phyloP scores from a whole-genome alignment of 2,113 vertebrate genomes.

The Macquaria australasica region DNA sequence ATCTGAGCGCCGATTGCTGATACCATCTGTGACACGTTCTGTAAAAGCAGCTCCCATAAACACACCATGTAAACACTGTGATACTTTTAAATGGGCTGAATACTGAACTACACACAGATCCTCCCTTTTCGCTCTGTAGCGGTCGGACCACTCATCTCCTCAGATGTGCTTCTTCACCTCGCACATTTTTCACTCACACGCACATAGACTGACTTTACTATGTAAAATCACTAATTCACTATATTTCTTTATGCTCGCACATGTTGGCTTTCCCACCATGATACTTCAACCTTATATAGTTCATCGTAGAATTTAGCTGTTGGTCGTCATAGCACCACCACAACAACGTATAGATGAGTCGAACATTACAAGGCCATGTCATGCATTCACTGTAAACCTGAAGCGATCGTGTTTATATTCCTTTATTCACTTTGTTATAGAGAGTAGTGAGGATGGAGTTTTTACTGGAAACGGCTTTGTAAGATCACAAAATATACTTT shows the following conservation, averaged over 20 bases:
- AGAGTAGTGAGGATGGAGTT: not conserved
- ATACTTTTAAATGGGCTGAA: constrained; percentile 67
- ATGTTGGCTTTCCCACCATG: not conserved
- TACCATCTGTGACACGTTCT: constrained; percentile 70
- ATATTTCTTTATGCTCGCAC: not conserved
- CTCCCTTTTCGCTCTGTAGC: constrained; percentile 34
- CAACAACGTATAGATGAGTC: not conserved
- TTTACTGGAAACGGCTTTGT: not conserved
- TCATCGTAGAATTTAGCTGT: not conserved
- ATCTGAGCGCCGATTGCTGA: constrained; percentile 60
- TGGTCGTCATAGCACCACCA: not conserved
- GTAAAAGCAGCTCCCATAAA: constrained; percentile 81
- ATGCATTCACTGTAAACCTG: not conserved
- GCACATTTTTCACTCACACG: constrained; percentile 25
- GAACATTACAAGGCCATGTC: not conserved
- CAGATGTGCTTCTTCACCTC: constrained; percentile 54
- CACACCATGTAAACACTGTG: constrained; percentile 73
- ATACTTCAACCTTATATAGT: not conserved
- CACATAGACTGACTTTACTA: constrained; percentile 13
- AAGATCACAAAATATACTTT: not conserved
- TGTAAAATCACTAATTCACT: constrained; percentile 21
- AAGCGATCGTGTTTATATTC: constrained; percentile 2
- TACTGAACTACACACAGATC: constrained; percentile 35
- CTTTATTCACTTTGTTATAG: not conserved
- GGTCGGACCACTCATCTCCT: constrained; percentile 23